Conservation (phyloP, 2,888 invertebrate genomes). For the Rhabditoides inermis region DNA sequence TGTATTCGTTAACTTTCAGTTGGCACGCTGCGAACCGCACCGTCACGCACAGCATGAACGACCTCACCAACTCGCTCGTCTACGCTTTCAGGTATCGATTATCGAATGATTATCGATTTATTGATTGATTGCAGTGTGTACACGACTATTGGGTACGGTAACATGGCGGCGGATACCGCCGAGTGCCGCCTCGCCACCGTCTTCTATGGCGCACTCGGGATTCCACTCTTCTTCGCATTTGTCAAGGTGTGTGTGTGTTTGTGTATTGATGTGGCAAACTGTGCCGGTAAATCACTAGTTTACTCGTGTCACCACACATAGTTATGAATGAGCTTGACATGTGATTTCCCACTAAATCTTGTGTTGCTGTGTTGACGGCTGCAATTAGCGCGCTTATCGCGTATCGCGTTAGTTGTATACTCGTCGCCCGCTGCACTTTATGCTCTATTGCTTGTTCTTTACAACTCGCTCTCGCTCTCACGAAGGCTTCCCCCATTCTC, state of each 20-base stretch:
- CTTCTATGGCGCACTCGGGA: conserved; percentile 34
- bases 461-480: too few relatives aligned
- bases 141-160: conserved; percentile 46
- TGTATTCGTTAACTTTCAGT: neutral
- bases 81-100: conserved; percentile 36
- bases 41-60: conserved; percentile 34
- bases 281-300: too few relatives aligned
- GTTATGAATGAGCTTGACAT: neutral
- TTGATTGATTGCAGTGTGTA: conserved; percentile 30
- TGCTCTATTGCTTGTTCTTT: too few relatives aligned
- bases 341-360: too few relatives aligned
- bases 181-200: conserved; percentile 33
- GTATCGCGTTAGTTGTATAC: too few relatives aligned
- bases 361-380: too few relatives aligned
- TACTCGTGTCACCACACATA: neutral
- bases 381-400: too few relatives aligned
- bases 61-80: conserved; percentile 40
- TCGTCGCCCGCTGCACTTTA: too few relatives aligned
- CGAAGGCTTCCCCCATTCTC: too few relatives aligned
- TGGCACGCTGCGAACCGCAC: conserved; percentile 32
- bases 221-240: conserved; percentile 45
- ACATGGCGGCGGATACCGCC: conserved; percentile 35
- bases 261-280: too few relatives aligned
- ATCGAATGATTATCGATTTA: neutral
- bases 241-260: conserved; percentile 19